Evolutionary conservation across 2,113 vertebrate genomes (phyloP).

Genomic region (Pithys albifrons): DNA sequence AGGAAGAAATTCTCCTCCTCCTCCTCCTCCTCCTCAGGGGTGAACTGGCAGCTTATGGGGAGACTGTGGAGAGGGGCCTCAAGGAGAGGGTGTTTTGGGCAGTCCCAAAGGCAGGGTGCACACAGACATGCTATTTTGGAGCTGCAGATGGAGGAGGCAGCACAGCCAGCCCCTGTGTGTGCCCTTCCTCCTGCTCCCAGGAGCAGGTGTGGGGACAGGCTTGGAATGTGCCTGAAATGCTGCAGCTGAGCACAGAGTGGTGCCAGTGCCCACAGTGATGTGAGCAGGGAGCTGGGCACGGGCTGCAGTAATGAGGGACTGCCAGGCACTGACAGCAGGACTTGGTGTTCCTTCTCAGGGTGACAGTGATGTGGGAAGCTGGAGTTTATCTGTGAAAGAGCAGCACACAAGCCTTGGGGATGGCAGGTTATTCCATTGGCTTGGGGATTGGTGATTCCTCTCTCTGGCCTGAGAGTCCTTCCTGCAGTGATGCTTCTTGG

Average conservation of each 20-base stretch:
- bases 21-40: not conserved
- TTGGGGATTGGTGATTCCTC: not conserved
- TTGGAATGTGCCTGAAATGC: not conserved
- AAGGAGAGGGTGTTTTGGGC: not conserved
- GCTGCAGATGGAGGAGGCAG: not conserved
- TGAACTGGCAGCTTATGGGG: not conserved
- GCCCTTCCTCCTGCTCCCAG: not conserved
- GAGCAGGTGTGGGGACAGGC: not conserved
- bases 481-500: not conserved
- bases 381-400: not conserved
- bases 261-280: fast-evolving
- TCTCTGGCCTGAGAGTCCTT: not conserved
- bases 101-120: not conserved
- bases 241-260: not conserved
- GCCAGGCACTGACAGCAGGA: not conserved
- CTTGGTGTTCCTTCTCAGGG: not conserved
- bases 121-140: not conserved
- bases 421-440: not conserved
- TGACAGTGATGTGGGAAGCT: not conserved
- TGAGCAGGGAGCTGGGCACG: not conserved
- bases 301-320: not conserved
- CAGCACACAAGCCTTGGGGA: not conserved
- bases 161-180: not conserved
- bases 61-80: not conserved
- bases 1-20: not conserved